Evolutionary conservation across 2,888 invertebrate species (phyloP), one percentile per base, ranked within the genome.

Genomic region (Sabellastarte sp.): DNA sequence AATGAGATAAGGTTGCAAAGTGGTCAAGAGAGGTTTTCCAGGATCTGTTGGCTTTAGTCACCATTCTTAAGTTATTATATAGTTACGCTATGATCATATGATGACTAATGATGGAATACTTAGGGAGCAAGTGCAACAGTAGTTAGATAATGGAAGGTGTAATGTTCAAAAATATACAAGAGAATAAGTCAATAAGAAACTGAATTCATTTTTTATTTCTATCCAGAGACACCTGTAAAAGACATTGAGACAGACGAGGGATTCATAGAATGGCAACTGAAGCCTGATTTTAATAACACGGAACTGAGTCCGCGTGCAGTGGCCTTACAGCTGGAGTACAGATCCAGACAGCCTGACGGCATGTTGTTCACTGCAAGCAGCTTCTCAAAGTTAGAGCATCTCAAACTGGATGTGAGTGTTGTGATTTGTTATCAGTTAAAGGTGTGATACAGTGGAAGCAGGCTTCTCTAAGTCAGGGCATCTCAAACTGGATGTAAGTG

Each of bases 291-390:
- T 59, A 72, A 74, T 61, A 71, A 71, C 58, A 68, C 64, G 1
- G n/a, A n/a, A n/a, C 59, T 68, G n/a, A 52, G 63, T 32, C n/a
- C 5, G n/a, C 65, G 73, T 5, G 70, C 73, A 30, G 30, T 74
- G 28, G 93, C 95, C 85, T 89, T 98, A 69, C 95, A 97, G 83
- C 86, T 98, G 61, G 87, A 94, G 73, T 97, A 99, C 86, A 89
- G 98, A 71, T 96, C 97, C 0, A 88, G 95, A 41, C 94, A 97
- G 83, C 91, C 91, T 66, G 91, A 93, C 76, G 97, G 97, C 0
- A 94, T 96, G 84, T 87, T 98, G 32, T 95, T 97, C 85, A 88
- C 94, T 68, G 93, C 66, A 2, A 50, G 58, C 28, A 68, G 65
- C 51, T 73, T 69, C 64, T 69, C 65, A 2, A 70, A 69, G 15